Percentiles rank a stretch among this genome's conserved stretches.
phyloP scores from a whole-genome alignment of 1,140 invertebrate species.

The Steinernema khuongi region DNA sequence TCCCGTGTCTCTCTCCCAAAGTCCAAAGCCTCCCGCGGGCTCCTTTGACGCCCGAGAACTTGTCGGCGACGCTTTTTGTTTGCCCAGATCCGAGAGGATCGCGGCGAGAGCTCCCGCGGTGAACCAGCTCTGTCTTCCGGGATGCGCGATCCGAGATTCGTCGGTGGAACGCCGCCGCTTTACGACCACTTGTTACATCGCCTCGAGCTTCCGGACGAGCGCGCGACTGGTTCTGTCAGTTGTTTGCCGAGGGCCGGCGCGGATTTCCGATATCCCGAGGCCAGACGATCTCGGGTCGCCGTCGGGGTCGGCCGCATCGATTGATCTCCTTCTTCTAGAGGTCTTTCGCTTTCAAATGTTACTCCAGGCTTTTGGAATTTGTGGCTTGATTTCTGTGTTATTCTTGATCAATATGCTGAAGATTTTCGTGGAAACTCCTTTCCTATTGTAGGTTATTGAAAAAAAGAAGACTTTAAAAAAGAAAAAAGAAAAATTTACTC shows the following conservation, averaged over 20 bases:
- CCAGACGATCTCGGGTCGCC: neutral
- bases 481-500: too few relatives aligned
- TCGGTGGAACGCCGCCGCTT: neutral
- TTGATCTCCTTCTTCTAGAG: too few relatives aligned
- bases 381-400: too few relatives aligned
- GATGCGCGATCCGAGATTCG: neutral
- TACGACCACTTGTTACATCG: neutral
- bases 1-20: too few relatives aligned
- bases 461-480: too few relatives aligned
- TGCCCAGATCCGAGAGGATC: neutral
- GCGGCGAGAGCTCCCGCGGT: neutral
- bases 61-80: neutral
- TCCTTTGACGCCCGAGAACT: too few relatives aligned
- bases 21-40: too few relatives aligned
- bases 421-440: too few relatives aligned
- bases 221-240: conserved; percentile 9
- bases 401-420: too few relatives aligned
- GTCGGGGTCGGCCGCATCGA: neutral
- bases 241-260: neutral
- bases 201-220: neutral
- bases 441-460: too few relatives aligned
- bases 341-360: too few relatives aligned
- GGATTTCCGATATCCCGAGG: conserved; percentile 14
- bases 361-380: too few relatives aligned
- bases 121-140: neutral